A percentile compares a stretch with the other conserved stretches of the same genome.
Conservation (phyloP, 2,113 vertebrate genomes). For the Neolamprologus fasciatus region DNA sequence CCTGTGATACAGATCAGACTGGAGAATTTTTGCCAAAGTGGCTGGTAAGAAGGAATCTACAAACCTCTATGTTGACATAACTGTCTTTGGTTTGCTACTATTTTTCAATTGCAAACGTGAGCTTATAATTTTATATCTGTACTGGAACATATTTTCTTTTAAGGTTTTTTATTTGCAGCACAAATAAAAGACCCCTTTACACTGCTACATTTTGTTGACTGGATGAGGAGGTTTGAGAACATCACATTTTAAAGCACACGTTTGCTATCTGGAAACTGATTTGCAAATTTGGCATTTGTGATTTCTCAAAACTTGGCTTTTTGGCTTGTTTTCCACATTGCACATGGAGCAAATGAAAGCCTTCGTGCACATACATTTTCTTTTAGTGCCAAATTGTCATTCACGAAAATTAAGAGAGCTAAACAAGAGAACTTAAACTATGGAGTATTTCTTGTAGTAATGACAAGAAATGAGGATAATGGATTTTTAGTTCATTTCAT, state of each 20-base stretch:
- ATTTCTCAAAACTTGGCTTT: not conserved
- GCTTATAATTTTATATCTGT: not conserved
- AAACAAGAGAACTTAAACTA: constrained; percentile 50
- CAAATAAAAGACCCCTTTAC: not conserved
- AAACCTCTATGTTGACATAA: not conserved
- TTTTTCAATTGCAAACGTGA: not conserved
- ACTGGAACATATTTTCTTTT: not conserved
- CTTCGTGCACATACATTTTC: not conserved
- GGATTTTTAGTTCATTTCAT: constrained; percentile 56
- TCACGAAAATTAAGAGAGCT: constrained; percentile 32
- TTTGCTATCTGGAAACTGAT: not conserved
- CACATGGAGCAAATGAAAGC: not conserved
- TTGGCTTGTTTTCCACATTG: not conserved
- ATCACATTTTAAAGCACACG: not conserved
- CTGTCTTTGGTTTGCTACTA: not conserved
- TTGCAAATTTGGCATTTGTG: not conserved
- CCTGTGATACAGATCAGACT: not conserved
- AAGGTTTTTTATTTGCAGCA: not conserved
- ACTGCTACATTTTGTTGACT: not conserved
- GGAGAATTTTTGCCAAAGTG: not conserved
- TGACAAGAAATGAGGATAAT: constrained; percentile 55
- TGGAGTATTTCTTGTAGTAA: constrained; percentile 40
- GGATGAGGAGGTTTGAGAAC: not conserved
- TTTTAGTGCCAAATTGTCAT: not conserved
- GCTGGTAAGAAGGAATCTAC: not conserved